phyloP scores from a whole-genome alignment of 2,113 vertebrate genomes.

The Lycaon pictus region DNA sequence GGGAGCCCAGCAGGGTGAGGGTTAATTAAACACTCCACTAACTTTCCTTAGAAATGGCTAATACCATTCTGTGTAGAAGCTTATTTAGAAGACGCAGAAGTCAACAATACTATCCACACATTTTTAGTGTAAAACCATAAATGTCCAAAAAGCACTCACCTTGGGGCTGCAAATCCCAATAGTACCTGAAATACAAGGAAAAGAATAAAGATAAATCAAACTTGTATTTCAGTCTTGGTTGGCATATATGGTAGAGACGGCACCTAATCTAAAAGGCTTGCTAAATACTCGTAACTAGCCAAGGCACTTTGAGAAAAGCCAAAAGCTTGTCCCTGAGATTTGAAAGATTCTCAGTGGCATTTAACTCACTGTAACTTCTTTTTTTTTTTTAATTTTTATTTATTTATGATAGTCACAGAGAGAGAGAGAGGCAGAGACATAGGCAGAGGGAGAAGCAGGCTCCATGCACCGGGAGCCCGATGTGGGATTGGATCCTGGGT shows the following conservation, averaged over 20 bases:
- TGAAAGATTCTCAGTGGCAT: not conserved
- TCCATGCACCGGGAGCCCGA: too few species aligned
- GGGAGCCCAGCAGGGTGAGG: slow-evolving; percentile 60
- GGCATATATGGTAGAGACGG: not conserved
- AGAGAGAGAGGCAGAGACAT: too few species aligned
- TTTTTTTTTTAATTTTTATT: too few species aligned
- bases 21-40: slow-evolving; percentile 70
- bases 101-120: not conserved
- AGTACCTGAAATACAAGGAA: slow-evolving; percentile 85
- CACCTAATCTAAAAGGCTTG: not conserved
- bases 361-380: not conserved
- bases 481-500: too few species aligned
- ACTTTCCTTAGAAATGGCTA: slow-evolving; percentile 45
- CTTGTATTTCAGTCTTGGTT: not conserved
- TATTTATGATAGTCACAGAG: too few species aligned
- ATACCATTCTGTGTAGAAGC: not conserved
- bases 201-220: slow-evolving; percentile 26
- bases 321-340: not conserved
- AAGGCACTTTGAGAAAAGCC: not conserved
- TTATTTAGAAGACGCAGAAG: slow-evolving; percentile 12
- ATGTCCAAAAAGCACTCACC: slow-evolving; percentile 83
- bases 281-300: not conserved
- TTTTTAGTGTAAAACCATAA: not conserved
- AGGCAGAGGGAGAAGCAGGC: too few species aligned
- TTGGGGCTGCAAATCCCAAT: slow-evolving; percentile 81